phyloP scores from a whole-genome alignment of 2,113 vertebrate genomes.

The Athene noctua region DNA sequence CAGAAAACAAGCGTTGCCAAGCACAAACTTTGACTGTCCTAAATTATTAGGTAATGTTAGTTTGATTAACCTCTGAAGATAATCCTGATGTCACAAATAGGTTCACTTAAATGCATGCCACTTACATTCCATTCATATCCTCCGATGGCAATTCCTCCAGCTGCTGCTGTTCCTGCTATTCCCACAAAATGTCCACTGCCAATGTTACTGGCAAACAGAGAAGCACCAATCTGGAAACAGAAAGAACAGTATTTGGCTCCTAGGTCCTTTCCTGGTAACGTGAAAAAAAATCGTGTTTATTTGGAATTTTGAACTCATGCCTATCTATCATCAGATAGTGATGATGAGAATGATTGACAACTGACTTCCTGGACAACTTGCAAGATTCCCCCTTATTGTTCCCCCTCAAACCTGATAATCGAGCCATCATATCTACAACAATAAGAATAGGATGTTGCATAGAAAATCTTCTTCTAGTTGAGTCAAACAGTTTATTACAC shows the following conservation, averaged over 20 bases:
- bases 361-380: neutral
- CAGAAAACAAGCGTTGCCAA: neutral
- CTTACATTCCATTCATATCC: slow-evolving; percentile 96
- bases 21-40: neutral
- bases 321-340: neutral
- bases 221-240: slow-evolving; percentile 88
- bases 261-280: neutral
- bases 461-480: neutral
- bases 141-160: slow-evolving; percentile 85
- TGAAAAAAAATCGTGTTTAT: neutral
- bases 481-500: neutral
- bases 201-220: slow-evolving; percentile 97
- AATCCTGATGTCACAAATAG: neutral
- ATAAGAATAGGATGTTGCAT: neutral
- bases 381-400: neutral
- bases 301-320: neutral
- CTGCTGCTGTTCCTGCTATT: slow-evolving; percentile 87
- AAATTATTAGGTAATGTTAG: neutral
- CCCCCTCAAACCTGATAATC: neutral
- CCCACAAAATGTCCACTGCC: slow-evolving; percentile 95
- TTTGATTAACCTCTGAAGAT: neutral
- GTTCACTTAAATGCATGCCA: neutral
- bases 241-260: neutral
- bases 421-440: neutral
- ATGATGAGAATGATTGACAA: neutral